Evolutionary conservation across 2,888 invertebrate species (phyloP), one percentile per base, ranked within the genome.

Genomic region (Ophion costatus): DNA sequence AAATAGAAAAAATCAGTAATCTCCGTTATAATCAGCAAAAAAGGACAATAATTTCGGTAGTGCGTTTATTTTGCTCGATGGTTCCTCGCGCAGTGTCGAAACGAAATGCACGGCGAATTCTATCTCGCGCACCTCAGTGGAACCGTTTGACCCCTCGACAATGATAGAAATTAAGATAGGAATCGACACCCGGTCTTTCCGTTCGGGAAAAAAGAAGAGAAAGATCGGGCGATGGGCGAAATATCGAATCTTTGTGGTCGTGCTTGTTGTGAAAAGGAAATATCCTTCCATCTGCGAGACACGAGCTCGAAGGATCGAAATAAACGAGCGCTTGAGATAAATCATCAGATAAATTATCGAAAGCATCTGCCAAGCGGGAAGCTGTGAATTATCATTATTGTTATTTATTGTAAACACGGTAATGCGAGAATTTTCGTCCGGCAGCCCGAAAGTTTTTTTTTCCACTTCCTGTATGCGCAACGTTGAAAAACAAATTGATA

Each of bases 161-260:
- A 91, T 91, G 87, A 86, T 11, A 17, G 88, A 91, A 91, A 91
- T 91, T 90, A 91, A 91, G 91, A 91, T 91, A 91, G 88, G 87
- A 90, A 91, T 91, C 91, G 90, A 89, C 90, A 88, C 88, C 89
- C 63, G 82, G 64, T 57, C 56, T 57, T 56, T 56, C 56, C 29
- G 71, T 33, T 56, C 56, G n/a, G n/a, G 29, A 57, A 57, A 24
- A 38, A 38, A 38, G 38, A 67, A 67, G 22, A 42, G 51, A 69
- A 51, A 51, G 2, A 57, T 57, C 59, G 38, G 24, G 45, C 63
- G 56, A 57, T 64, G 73, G 20, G 67, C 10, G 22, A 38, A 45
- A 42, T 51, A 69, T 73, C n/a, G 33, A 76, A 77, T 61, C 57
- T 29, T 90, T 87, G 87, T 79, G 74, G 45, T 69, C 61, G 76